Evolutionary conservation across 2,797 vertebrate species (phyloP).

Genomic region (Botia almorhae): DNA sequence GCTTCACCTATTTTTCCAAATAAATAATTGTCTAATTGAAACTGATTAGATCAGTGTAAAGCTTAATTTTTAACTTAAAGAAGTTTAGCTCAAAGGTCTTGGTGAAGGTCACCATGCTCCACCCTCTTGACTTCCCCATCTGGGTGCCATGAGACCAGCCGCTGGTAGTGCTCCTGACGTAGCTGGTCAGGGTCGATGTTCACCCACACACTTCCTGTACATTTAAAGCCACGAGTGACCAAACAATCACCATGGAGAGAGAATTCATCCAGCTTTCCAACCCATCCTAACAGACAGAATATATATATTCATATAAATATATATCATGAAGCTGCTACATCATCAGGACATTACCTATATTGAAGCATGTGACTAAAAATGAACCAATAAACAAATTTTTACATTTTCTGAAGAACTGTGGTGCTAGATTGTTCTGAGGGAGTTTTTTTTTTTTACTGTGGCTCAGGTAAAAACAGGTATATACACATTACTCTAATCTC

Average conservation of each 20-base stretch:
- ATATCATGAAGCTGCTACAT: too few relatives aligned
- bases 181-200: slow-evolving; percentile 91
- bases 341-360: too few relatives aligned
- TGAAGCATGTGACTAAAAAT: too few relatives aligned
- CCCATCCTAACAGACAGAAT: slow-evolving; percentile 83
- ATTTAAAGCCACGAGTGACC: slow-evolving; percentile 88
- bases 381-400: too few relatives aligned
- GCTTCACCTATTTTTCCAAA: neutral
- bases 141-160: slow-evolving; percentile 70
- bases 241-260: slow-evolving; percentile 93
- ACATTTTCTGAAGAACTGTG: too few relatives aligned
- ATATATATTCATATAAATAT: too few relatives aligned
- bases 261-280: slow-evolving; percentile 94
- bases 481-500: too few relatives aligned
- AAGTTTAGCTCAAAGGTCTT: slow-evolving; percentile 74
- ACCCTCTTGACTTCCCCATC: neutral
- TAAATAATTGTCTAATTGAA: neutral
- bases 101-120: slow-evolving; percentile 75
- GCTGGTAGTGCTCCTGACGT: slow-evolving; percentile 90
- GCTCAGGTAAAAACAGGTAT: too few relatives aligned
- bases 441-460: too few relatives aligned
- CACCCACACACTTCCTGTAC: slow-evolving; percentile 96
- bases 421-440: too few relatives aligned
- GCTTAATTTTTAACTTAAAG: neutral
- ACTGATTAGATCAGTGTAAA: neutral